Percentiles rank a stretch among this genome's conserved stretches.
Conservation (phyloP, 1,140 invertebrate genomes). For the Euglossa dilemma region DNA sequence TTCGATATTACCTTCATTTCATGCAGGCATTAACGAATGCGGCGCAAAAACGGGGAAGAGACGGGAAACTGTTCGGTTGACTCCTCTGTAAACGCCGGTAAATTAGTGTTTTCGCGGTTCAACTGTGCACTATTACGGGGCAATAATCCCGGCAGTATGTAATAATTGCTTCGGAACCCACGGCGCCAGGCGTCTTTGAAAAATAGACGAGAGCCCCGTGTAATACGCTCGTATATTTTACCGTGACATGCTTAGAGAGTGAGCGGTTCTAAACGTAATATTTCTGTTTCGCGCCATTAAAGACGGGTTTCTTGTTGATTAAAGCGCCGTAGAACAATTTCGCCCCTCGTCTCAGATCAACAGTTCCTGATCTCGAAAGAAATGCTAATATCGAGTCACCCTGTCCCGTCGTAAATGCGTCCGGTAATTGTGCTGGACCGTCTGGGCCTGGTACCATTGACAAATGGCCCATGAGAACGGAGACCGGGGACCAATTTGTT, state of each 20-base stretch:
- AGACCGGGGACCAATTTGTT: slow-evolving; percentile 4
- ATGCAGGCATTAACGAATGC: slow-evolving; percentile 1
- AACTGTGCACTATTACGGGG: slow-evolving; percentile 50
- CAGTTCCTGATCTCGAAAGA: not conserved
- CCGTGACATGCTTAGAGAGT: slow-evolving; percentile 1
- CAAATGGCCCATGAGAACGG: no score
- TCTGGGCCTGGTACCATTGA: no score
- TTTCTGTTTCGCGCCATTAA: slow-evolving; percentile 26
- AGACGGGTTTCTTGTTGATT: slow-evolving; percentile 18
- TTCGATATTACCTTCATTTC: slow-evolving; percentile 4
- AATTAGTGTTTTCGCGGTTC: slow-evolving; percentile 67
- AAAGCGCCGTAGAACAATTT: not conserved
- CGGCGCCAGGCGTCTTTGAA: not conserved
- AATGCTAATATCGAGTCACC: not conserved
- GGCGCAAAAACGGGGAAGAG: slow-evolving; percentile 19
- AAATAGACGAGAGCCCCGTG: not conserved
- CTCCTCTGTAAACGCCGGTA: slow-evolving; percentile 30
- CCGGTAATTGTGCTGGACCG: no score
- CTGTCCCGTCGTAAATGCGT: not conserved
- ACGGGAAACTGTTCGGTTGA: slow-evolving; percentile 8
- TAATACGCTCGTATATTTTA: slow-evolving; percentile 25
- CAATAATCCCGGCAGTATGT: slow-evolving; percentile 25
- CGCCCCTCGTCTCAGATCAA: not conserved
- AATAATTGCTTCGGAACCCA: slow-evolving; percentile 22
- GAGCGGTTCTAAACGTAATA: not conserved